Conservation (phyloP, 2,888 invertebrate genomes). For the Uropetala carovei region DNA sequence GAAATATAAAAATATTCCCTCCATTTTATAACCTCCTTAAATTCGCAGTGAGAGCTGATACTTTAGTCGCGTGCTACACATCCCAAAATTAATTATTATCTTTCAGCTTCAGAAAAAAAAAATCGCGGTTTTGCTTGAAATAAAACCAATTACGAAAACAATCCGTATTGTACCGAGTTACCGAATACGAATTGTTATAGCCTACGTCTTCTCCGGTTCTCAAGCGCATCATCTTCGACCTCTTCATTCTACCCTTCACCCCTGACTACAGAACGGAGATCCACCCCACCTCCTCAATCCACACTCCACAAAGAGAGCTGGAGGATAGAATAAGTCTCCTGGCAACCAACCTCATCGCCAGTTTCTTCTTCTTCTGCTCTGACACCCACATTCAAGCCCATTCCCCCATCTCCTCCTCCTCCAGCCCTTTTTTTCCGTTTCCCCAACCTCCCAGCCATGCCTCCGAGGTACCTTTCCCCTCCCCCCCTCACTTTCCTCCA, state of each 20-base stretch:
- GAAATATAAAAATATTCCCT: too few relatives aligned
- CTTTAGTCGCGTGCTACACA: too few relatives aligned
- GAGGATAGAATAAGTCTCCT: background rate
- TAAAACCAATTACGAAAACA: too few relatives aligned
- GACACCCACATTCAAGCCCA: constrained; percentile 36
- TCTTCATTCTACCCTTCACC: background rate
- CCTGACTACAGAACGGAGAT: background rate
- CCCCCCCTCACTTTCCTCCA: background rate
- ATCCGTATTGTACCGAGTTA: too few relatives aligned
- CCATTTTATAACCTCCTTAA: too few relatives aligned
- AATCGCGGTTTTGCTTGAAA: too few relatives aligned
- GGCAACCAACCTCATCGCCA: background rate
- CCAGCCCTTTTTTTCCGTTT: background rate
- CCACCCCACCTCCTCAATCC: background rate
- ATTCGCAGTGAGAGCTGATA: too few relatives aligned
- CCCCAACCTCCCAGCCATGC: background rate
- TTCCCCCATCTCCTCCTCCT: background rate
- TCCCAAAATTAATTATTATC: too few relatives aligned
- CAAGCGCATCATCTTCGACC: background rate
- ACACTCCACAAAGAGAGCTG: background rate
- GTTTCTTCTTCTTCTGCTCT: background rate
- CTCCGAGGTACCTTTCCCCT: background rate
- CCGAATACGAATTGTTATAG: too few relatives aligned
- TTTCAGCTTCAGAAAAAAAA: too few relatives aligned
- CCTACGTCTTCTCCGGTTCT: background rate